phyloP scores from a whole-genome alignment of 2,888 invertebrate genomes.

The Caenorhabditis sp. region DNA sequence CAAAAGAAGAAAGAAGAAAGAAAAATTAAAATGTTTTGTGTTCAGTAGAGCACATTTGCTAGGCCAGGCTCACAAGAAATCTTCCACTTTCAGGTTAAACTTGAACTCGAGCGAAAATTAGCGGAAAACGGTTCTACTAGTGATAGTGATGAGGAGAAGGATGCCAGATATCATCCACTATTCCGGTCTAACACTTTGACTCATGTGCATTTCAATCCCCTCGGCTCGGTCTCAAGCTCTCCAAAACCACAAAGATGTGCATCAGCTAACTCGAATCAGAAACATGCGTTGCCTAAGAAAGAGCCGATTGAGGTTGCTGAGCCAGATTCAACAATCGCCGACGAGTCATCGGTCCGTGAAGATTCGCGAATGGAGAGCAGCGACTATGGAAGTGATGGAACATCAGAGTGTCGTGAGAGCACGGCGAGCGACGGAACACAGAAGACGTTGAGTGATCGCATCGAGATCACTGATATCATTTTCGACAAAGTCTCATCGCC shows the following conservation, averaged over 20 bases:
- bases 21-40: no score
- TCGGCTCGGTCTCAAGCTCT: conserved; percentile 20
- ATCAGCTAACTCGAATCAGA: conserved; percentile 49
- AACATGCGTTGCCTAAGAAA: conserved; percentile 36
- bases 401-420: conserved; percentile 46
- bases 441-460: conserved; percentile 47
- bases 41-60: no score
- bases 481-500: conserved; percentile 45
- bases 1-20: no score
- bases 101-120: conserved; percentile 53
- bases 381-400: conserved; percentile 49
- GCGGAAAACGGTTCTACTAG: conserved; percentile 22
- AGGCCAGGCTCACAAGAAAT: no score
- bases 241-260: conserved; percentile 29
- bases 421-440: conserved; percentile 41
- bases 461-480: conserved; percentile 52
- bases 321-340: conserved; percentile 35
- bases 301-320: conserved; percentile 10
- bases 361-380: conserved; percentile 39
- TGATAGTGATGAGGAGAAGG: conserved; percentile 45
- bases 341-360: conserved; percentile 17
- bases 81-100: conserved; percentile 13
- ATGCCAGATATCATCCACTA: conserved; percentile 51
- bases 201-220: conserved; percentile 57
- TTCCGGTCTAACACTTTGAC: conserved; percentile 59